Conservation (phyloP, 2,113 vertebrate species). For the Oryzias celebensis region DNA sequence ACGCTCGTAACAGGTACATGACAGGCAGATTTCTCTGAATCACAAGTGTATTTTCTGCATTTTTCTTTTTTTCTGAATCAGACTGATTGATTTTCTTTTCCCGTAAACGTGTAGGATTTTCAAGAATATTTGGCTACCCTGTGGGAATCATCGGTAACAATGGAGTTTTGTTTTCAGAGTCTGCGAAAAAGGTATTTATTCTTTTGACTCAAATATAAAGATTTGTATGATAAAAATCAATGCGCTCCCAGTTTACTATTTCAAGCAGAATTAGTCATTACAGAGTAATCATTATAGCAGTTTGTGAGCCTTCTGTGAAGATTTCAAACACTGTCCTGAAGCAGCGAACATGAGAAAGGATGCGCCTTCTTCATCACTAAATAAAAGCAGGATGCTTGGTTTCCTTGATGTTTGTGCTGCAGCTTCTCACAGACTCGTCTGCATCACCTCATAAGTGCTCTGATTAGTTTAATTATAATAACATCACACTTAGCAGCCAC, state of each 20-base stretch:
- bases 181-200: constrained; percentile 89
- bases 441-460: constrained; percentile 10
- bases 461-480: constrained; percentile 44
- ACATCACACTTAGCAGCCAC: constrained; percentile 41
- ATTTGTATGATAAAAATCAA: not conserved
- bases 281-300: not conserved
- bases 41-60: not conserved
- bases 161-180: constrained; percentile 97
- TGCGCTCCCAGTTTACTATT: not conserved
- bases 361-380: constrained; percentile 14
- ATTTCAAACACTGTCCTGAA: constrained; percentile 16
- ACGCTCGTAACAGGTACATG: constrained; percentile 91
- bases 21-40: not conserved
- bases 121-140: constrained; percentile 95
- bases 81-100: not conserved
- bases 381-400: not conserved
- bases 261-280: not conserved
- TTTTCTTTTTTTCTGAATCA: not conserved
- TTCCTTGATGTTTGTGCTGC: constrained; percentile 26
- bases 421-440: constrained; percentile 21
- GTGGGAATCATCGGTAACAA: constrained; percentile 98
- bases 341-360: constrained; percentile 12
- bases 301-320: constrained; percentile 1
- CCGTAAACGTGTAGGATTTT: constrained; percentile 82
- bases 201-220: not conserved